Evolutionary conservation across 1,140 invertebrate genomes (phyloP), one percentile per base, ranked within the genome.

Genomic region (Lanistes nyassanus): DNA sequence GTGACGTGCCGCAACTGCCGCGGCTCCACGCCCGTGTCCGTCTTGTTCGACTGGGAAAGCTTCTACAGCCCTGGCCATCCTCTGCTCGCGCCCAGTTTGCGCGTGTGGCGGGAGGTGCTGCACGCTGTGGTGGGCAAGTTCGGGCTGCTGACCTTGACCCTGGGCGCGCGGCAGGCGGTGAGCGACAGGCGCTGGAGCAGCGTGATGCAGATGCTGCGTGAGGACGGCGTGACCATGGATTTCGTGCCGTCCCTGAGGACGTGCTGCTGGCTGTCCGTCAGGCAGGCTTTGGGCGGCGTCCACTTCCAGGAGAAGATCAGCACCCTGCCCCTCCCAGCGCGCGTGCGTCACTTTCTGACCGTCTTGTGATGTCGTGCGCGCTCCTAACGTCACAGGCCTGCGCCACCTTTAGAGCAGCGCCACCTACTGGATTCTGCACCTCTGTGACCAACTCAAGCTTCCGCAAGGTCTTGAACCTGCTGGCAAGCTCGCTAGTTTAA

Each of bases 31-130:
- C 69, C 69, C 34, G 60, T 72, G 53, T 72, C 69, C 19, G 69
- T 72, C 19, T 55, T 72, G 5, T 72, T 72, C 36, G 69, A 72
- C 69, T 72, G 69, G 69, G 51, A 72, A 55, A 72, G 69, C 56
- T 72, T 72, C 56, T 72, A 72, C 69, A 39, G 55, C 69, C 53
- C 55, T 34, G 5, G 53, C 34, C 69, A 72, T 55, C 69, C 69
- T 5, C n/a, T 72, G 69, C 69, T 60, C 36, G 34, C 31, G 21
- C 21, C 53, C 69, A 72, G 69, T 36, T 55, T 39, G 36, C 34
- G 29, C 29, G 69, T 72, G 69, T 72, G 69, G 69, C 69, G 69
- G 3, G 53, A 72, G 34, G 21, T 42, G 9, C 21, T 72, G 69
- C 55, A 39, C 53, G 69, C 69, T 21, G 3, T 72, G 16, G 56